A percentile compares a stretch with the other conserved stretches of the same genome.
Conservation (phyloP, 2,797 vertebrate genomes). For the Mormyrus proboscirostris region DNA sequence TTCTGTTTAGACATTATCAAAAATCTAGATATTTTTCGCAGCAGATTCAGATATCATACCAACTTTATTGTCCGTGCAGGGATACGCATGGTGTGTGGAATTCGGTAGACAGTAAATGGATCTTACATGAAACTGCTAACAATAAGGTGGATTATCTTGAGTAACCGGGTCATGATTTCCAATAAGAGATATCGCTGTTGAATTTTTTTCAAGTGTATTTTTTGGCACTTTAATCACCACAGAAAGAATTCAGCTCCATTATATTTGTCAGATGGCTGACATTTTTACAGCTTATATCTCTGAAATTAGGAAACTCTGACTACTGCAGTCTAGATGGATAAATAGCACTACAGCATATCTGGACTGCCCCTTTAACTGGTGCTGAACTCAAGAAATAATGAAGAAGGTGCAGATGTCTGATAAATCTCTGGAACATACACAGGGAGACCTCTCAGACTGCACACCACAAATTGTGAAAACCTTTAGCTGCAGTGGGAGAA, state of each 20-base stretch:
- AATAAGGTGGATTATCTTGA: background rate
- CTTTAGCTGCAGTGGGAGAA: constrained; percentile 23
- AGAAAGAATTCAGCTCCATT: background rate
- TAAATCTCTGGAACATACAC: background rate
- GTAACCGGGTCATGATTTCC: background rate
- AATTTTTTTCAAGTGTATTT: background rate
- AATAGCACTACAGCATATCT: background rate
- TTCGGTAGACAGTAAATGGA: background rate
- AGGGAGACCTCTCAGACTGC: background rate
- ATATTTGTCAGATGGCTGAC: background rate
- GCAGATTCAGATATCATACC: background rate
- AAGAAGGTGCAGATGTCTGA: background rate
- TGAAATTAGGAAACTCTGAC: background rate
- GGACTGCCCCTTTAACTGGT: background rate
- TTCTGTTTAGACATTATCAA: background rate
- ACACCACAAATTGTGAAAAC: background rate
- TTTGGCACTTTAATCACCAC: background rate
- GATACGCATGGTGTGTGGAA: background rate
- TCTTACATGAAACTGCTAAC: background rate
- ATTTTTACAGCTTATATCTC: background rate
- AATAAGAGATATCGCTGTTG: background rate
- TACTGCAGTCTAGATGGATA: background rate
- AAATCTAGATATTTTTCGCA: background rate
- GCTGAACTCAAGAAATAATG: background rate
- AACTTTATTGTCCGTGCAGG: background rate